Evolutionary conservation across 2,113 vertebrate species (phyloP).

Genomic region (Ornithorhynchus anatinus): DNA sequence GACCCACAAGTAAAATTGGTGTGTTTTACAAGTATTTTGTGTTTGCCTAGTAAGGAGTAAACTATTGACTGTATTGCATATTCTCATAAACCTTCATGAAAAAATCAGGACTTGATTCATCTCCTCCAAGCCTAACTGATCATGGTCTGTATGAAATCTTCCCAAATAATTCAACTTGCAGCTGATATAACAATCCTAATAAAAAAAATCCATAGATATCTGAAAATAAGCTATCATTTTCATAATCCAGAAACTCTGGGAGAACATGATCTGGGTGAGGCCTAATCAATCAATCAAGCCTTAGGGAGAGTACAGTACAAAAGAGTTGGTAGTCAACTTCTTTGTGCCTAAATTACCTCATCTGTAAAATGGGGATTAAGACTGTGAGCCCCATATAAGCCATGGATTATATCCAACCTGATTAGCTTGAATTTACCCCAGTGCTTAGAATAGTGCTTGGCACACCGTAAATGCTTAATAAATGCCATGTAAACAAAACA

Average conservation of each 20-base stretch:
- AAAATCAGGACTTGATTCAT: conserved; percentile 13
- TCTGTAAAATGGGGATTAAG: no score
- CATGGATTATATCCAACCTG: no score
- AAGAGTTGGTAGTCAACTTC: no score
- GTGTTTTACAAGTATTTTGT: conserved; percentile 50
- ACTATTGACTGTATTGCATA: conserved; percentile 12
- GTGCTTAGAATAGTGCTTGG: no score
- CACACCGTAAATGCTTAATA: no score
- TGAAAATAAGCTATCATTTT: neutral
- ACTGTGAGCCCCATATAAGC: no score
- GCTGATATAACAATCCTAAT: conserved; percentile 8
- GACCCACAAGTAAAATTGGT: conserved; percentile 56
- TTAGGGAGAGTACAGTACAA: no score
- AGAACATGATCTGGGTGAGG: conserved; percentile 1
- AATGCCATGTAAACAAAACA: no score
- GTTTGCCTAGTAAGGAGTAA: conserved; percentile 29
- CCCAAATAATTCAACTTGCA: neutral
- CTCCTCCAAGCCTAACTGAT: conserved; percentile 15
- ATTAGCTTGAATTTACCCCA: no score
- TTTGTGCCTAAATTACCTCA: no score
- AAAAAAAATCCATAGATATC: conserved; percentile 21
- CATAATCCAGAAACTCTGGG: conserved; percentile 14
- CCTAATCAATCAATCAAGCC: no score
- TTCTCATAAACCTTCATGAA: conserved; percentile 26
- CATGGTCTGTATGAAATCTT: neutral